phyloP scores from a whole-genome alignment of 2,113 vertebrate species.

The Sinocyclocheilus rhinocerous region DNA sequence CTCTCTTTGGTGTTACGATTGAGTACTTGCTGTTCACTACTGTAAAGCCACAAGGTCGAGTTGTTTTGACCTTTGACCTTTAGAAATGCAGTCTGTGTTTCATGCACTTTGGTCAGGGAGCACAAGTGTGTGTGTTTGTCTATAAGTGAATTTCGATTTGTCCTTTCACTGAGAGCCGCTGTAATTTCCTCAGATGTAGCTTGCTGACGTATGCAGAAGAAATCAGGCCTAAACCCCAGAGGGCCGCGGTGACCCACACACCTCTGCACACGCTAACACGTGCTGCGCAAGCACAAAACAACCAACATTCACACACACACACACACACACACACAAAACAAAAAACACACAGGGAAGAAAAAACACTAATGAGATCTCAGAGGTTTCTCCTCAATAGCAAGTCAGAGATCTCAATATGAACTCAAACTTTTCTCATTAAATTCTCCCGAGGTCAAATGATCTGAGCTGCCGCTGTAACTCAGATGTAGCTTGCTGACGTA shows the following conservation, averaged over 20 bases:
- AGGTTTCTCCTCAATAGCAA: not conserved
- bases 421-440: too few relatives aligned
- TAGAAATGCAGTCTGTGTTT: conserved; percentile 2
- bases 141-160: not conserved
- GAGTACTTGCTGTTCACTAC: not conserved
- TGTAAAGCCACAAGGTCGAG: not conserved
- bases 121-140: not conserved
- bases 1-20: not conserved
- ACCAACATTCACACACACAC: too few relatives aligned
- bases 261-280: not conserved
- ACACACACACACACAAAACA: not conserved
- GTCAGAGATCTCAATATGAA: too few relatives aligned
- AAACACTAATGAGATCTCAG: not conserved
- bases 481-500: too few relatives aligned
- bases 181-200: conserved; percentile 29
- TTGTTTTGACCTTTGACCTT: conserved; percentile 10
- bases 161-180: not conserved
- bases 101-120: not conserved
- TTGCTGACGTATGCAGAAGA: conserved; percentile 43
- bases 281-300: conserved; percentile 20
- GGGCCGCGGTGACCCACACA: conserved; percentile 35
- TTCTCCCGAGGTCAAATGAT: too few relatives aligned
- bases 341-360: not conserved
- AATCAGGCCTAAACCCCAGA: conserved; percentile 36
- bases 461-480: too few relatives aligned